Base-by-base conservation (phyloP, 1,140 invertebrate species). In the Zaprionus vittiger region DNA sequence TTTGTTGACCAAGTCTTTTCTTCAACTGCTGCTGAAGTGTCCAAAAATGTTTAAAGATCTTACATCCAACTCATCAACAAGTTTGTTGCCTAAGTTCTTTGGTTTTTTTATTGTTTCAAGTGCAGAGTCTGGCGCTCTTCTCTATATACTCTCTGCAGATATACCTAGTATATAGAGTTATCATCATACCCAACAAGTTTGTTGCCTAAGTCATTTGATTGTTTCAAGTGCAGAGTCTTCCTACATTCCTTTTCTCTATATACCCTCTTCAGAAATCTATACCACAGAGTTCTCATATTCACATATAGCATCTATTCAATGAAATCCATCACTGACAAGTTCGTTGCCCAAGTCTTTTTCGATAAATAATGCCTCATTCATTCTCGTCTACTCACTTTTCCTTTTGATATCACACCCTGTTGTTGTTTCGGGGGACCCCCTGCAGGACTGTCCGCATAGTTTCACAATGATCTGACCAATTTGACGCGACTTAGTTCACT, bases 51-150 rank as follows among this genome's bases (percentile, higher is more conserved):
- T 34, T 3, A 11, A 34, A 11, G 31, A 11, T 34, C 31, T 34
- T 4, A 34, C 3, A 11, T 34, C 31, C 3, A 2, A 31, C 28
- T 31, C 7, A 31, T 31, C 28, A 2, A 31, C 28, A 34, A 34
- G 31, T 34, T 11, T 34, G 9, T 84, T 71, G 73, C 77, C 47
- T 54, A 80, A 83, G 77, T 83, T 69, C 68, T 84, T 80, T 61
- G 57, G 3, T 11, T 34, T 34, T 34, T 34, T 11, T 9, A 31
- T 31, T 31, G 31, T 31, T 11, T 31, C 31, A 31, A 34, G 31
- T 34, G 31, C 31, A 34, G 31, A 31, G 28, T 38, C 37, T 38
- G 1, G 6, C 26, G 7, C 26, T 41, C 14, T 15, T 1, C 28
- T 31, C 28, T 7, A 7, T 31, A 7, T 31, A 31, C 28, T 7